Evolutionary conservation across 2,113 vertebrate genomes (phyloP).

Genomic region (Hemiscyllium ocellatum): DNA sequence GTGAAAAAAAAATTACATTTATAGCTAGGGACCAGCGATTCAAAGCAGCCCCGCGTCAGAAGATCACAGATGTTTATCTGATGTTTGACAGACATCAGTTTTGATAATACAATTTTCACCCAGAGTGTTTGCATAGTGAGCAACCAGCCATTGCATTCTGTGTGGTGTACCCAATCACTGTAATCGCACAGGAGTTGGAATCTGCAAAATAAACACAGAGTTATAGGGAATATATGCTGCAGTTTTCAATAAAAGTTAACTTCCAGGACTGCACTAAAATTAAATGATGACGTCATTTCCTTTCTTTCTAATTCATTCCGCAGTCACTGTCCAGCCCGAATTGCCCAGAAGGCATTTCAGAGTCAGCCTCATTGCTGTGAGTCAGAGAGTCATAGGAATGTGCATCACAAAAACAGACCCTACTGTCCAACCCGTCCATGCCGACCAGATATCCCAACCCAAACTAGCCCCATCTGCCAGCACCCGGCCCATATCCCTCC

Average conservation of each 20-base stretch:
- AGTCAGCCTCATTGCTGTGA: too few relatives aligned
- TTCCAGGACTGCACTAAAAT: background rate
- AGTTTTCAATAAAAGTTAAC: background rate
- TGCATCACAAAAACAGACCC: too few relatives aligned
- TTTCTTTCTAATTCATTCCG: too few relatives aligned
- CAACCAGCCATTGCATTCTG: background rate
- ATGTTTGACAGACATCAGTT: background rate
- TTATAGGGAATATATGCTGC: background rate
- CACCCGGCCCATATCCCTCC: too few relatives aligned
- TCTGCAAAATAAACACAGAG: background rate
- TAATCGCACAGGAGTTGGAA: background rate
- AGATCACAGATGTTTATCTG: conserved; percentile 6
- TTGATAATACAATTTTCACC: background rate
- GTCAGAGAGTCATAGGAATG: too few relatives aligned
- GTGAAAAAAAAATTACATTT: background rate
- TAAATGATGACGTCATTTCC: too few relatives aligned
- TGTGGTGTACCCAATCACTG: background rate
- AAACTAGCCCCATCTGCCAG: too few relatives aligned
- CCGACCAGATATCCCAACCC: too few relatives aligned
- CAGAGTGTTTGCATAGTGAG: background rate
- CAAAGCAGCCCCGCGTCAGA: background rate
- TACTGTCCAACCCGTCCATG: too few relatives aligned
- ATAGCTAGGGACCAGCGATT: background rate
- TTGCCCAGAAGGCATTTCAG: too few relatives aligned
- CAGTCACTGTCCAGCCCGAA: too few relatives aligned